These are phyloP conservation scores for Aplidium turbinatum DNA, from an alignment of 23 tunicate species.

Conservation along the genomic window DNA sequence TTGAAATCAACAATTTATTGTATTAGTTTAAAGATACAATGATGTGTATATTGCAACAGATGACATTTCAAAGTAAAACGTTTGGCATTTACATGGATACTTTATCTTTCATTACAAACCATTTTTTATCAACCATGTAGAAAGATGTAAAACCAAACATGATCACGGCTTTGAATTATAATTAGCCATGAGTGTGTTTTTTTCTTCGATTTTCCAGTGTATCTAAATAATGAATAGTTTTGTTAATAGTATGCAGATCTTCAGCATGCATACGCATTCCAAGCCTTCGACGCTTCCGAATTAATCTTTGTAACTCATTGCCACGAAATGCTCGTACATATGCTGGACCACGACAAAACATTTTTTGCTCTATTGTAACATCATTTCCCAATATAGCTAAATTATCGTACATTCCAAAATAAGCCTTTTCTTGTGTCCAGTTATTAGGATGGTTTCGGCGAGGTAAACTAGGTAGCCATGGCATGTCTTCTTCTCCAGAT, in stretches of 20 bases:
- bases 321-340: slow-evolving; percentile 44
- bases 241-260: slow-evolving; percentile 57
- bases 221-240: slow-evolving; percentile 55
- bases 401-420: slow-evolving; percentile 77
- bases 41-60: too few species aligned
- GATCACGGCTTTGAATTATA: neutral
- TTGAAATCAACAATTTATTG: neutral
- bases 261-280: slow-evolving; percentile 75
- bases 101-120: too few species aligned
- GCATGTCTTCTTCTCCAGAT: slow-evolving; percentile 41
- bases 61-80: too few species aligned
- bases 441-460: slow-evolving; percentile 17
- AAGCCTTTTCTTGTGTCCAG: slow-evolving; percentile 54
- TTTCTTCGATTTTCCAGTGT: slow-evolving; percentile 29
- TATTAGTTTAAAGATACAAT: neutral
- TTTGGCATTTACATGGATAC: too few species aligned
- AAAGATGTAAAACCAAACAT: neutral
- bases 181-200: slow-evolving; percentile 32
- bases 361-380: slow-evolving; percentile 59
- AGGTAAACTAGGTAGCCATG: slow-evolving; percentile 64
- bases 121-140: neutral
- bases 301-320: slow-evolving; percentile 49
- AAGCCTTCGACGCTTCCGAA: slow-evolving; percentile 34
- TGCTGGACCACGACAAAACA: slow-evolving; percentile 75
- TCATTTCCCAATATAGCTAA: slow-evolving; percentile 78